These are phyloP conservation scores for Ictidomys tridecemlineatus DNA, from an alignment of 2,113 vertebrate species.

Conservation along the genomic window DNA sequence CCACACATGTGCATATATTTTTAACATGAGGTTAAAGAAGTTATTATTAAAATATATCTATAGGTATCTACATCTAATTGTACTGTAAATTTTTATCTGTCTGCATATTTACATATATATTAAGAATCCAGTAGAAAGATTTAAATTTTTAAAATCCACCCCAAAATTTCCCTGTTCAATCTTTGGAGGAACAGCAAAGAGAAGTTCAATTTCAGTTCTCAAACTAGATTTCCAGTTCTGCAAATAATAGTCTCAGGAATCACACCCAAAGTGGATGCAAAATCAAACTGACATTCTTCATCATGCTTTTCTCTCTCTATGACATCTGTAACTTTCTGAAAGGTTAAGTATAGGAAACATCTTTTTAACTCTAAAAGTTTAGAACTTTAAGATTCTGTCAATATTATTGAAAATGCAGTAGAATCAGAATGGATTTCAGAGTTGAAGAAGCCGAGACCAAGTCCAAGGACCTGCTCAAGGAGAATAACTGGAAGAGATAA, in stretches of 20 bases:
- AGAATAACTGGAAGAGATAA: not conserved
- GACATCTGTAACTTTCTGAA: not conserved
- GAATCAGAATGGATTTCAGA: not conserved
- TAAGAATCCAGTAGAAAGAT: not conserved
- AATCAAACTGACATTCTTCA: not conserved
- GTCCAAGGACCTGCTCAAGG: not conserved
- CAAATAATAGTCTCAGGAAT: not conserved
- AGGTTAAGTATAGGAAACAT: not conserved
- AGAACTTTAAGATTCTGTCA: not conserved
- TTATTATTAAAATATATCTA: not conserved
- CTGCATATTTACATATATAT: not conserved
- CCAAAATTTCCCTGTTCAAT: not conserved
- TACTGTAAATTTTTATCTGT: not conserved
- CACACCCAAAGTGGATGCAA: not conserved
- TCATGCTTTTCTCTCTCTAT: not conserved
- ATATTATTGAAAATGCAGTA: not conserved
- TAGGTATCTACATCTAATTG: not conserved
- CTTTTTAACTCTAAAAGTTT: not conserved
- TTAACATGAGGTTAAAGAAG: not conserved
- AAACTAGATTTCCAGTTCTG: constrained; percentile 37
- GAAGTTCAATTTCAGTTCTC: constrained; percentile 30
- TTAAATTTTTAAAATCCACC: not conserved
- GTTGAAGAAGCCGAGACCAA: not conserved
- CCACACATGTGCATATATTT: not conserved
- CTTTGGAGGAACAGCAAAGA: not conserved